Evolutionary conservation across 2,888 invertebrate species (phyloP).

Genomic region (Cerastis leucographa): DNA sequence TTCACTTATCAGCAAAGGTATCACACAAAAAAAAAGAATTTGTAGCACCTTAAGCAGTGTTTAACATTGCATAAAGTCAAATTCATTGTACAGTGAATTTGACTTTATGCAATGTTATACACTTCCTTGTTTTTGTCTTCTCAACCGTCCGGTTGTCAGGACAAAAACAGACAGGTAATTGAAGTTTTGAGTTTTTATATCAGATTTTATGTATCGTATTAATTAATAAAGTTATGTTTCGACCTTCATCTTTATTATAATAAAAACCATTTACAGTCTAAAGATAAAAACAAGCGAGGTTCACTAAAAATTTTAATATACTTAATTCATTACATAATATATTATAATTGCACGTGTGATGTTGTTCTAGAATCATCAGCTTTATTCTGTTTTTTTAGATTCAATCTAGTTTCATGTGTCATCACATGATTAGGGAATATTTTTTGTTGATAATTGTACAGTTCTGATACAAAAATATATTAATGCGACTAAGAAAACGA

Average conservation of each 20-base stretch:
- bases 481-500: not conserved
- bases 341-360: not conserved
- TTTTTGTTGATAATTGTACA: not conserved
- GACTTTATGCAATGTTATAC: no score
- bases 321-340: not conserved
- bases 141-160: no score
- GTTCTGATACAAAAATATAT: no score
- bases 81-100: not conserved
- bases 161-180: not conserved
- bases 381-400: not conserved
- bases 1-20: not conserved
- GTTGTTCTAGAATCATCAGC: not conserved
- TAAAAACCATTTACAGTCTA: not conserved
- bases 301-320: not conserved
- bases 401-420: not conserved
- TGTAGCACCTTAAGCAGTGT: not conserved
- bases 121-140: no score
- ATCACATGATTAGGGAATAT: not conserved
- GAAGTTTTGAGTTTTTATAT: not conserved
- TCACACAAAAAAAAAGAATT: not conserved
- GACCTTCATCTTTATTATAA: constrained; percentile 6
- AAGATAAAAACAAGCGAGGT: not conserved
- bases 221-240: not conserved
- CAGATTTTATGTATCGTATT: constrained; percentile 14
- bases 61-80: not conserved